phyloP scores from a whole-genome alignment of 2,797 vertebrate genomes.

The Odontamblyopus lacepedii region DNA sequence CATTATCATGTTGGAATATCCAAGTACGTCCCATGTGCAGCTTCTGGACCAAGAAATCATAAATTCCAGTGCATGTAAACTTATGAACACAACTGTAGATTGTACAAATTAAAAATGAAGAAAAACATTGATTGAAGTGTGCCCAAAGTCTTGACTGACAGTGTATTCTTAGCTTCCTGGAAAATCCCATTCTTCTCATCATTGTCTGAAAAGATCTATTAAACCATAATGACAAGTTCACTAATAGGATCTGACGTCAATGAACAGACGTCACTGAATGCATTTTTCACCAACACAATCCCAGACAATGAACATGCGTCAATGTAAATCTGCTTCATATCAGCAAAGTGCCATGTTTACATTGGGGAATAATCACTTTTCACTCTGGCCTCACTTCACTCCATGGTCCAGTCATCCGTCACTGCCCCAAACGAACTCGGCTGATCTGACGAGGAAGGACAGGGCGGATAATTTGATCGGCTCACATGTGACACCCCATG shows the following conservation, averaged over 20 bases:
- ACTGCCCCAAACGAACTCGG: slow-evolving; percentile 41
- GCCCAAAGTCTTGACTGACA: too few relatives aligned
- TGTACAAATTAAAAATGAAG: too few relatives aligned
- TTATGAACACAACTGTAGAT: too few relatives aligned
- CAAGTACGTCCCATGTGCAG: too few relatives aligned
- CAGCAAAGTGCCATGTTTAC: slow-evolving; percentile 7
- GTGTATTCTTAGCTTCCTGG: background rate
- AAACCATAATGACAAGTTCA: slow-evolving; percentile 9
- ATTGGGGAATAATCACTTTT: slow-evolving; percentile 30
- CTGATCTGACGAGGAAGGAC: slow-evolving; percentile 61
- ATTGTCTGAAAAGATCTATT: background rate
- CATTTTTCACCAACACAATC: slow-evolving; percentile 27
- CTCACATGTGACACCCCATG: slow-evolving; percentile 41
- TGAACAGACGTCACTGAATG: slow-evolving; percentile 26
- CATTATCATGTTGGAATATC: too few relatives aligned
- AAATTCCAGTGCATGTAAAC: too few relatives aligned
- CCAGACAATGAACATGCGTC: slow-evolving; percentile 32
- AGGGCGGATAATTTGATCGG: slow-evolving; percentile 54
- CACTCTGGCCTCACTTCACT: slow-evolving; percentile 5
- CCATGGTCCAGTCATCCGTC: slow-evolving; percentile 50
- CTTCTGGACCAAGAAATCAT: too few relatives aligned
- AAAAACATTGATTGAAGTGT: too few relatives aligned
- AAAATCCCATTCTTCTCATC: background rate
- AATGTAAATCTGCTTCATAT: slow-evolving; percentile 39
- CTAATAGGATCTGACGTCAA: slow-evolving; percentile 17